Evolutionary conservation across 1,140 invertebrate species (phyloP), one percentile per base, ranked within the genome.

Genomic region (Drosophila carrolli): DNA sequence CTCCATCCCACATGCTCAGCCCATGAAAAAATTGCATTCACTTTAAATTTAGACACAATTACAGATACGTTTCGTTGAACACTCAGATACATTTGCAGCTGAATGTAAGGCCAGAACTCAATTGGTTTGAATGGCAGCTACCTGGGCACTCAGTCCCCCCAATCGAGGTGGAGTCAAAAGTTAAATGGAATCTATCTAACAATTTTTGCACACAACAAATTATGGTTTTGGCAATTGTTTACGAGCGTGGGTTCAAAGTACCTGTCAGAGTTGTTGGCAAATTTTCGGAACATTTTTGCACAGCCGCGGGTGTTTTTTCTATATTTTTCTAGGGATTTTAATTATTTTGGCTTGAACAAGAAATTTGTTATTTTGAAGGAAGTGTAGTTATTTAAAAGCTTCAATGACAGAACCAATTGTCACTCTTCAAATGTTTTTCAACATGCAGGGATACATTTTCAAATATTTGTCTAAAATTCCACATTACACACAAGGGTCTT

Each of bases 11-110:
- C 16, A 5, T 44, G 43, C 5, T 7, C 16, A 13, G 19, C 41
- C 14, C 35, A 7, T 27, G 38, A 13, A 4, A 46, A 48, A 59
- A 59, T 27, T n/a, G 32, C 38, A 32, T 40, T 11, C 50, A 4
- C 27, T 68, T 81, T 88, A 88, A 88, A 85, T 82, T 86, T 85
- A 82, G 82, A 84, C 66, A 67, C 54, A 67, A 46, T 38, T 37
- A 35, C 60, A 41, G 29, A 58, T 44, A 46, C 55, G 44, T 56
- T 77, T 77, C 51, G 63, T 54, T 60, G 32, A 57, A 51, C 59
- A 63, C 51, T 44, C 46, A 23, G 48, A 61, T 54, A 38, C 56
- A 47, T 19, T 43, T 57, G 68, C 60, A 53, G 32, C 9, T 38
- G 55, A 35, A 37, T n/a, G 53, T 66, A 74, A 47, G 55, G 50